Base-by-base conservation (phyloP, 2,888 invertebrate species). In the Oxytorus armatus region DNA sequence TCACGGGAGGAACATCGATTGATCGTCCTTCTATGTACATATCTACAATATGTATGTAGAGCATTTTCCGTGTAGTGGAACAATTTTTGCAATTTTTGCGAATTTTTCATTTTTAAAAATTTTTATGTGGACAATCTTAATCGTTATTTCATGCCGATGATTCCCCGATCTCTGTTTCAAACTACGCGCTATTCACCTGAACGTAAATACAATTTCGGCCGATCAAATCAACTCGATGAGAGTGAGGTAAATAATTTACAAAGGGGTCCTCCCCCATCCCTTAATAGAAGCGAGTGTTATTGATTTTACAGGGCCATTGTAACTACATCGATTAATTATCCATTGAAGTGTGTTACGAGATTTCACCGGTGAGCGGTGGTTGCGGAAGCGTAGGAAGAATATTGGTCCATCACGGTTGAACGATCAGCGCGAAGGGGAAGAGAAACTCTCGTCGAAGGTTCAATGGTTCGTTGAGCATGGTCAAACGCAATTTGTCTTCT, bases 371-470 rank as follows among this genome's bases (percentile, higher is more conserved):
- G 73, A 73, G 53, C 63, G 73, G 11, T 33, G n/a, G 36, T 51
- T 55, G 57, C 33, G 39, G 68, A 33, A 57, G 73, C 76, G 55
- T 11, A 16, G 14, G 57, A 11, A 51, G 42, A 72, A 76, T 80
- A 77, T 77, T 77, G 80, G 57, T 65, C 68, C 61, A 42, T 77
- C 77, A 76, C 72, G 73, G 68, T 73, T 63, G 42, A 77, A 16
- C 68, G 53, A 18, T 42, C 44, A 51, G 25, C 23, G n/a, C 25
- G 29, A 18, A 57, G 33, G 11, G 57, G n/a, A 18, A 57, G 47
- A 16, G 36, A 55, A 33, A 18, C 4, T 11, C 39, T 57, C 36
- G 18, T 10, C 8, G 10, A 14, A 25, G 42, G 39, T 18, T 55
- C 69, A 49, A n/a, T 61, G 76, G 68, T 55, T 72, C 72, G 66